Evolutionary conservation across 2,113 vertebrate species (phyloP), one percentile per base, ranked within the genome.

Genomic region (Tauraco erythrolophus): DNA sequence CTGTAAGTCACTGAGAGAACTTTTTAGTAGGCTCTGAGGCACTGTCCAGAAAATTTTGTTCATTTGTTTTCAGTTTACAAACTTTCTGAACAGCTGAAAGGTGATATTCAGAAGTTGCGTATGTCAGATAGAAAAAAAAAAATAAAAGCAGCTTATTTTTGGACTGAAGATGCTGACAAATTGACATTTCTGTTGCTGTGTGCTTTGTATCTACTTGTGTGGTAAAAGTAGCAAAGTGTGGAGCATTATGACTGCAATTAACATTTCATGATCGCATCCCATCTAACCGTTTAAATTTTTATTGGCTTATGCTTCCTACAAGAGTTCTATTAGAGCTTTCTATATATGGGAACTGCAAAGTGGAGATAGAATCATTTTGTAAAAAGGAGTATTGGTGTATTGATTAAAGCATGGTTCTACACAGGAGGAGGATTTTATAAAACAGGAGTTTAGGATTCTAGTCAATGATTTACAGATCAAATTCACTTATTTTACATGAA

Each of bases 201-300:
- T 96, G 27, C 30, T 81, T 53, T n/a, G 10, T 5, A 43, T 81
- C 78, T 92, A 14, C 70, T 93, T 78, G 64, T 92, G 60, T 81
- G 51, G 18, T 72, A 23, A 69, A 43, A 91, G 43, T 35, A 90
- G 81, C 68, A 57, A 92, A 78, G 3, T 17, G 6, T 37, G 33
- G n/a, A 39, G 7, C 65, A 64, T 95, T 93, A 66, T 41, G 65
- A 56, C 69, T 92, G 35, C 56, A 92, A 16, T 89, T 97, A 93
- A 23, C 35, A 19, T 95, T 97, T 90, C 75, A 65, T 3, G 7
- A 79, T 92, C 48, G 28, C 35, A 82, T 94, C 37, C n/a, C 35
- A 54, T 74, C 75, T 71, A 79, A 43, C 33, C 43, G 27, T 94
- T 95, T 85, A 89, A 39, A 84, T 45, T 84, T 80, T 70, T 72